phyloP scores from a whole-genome alignment of 2,888 invertebrate species.

The Antheraea assamensis region DNA sequence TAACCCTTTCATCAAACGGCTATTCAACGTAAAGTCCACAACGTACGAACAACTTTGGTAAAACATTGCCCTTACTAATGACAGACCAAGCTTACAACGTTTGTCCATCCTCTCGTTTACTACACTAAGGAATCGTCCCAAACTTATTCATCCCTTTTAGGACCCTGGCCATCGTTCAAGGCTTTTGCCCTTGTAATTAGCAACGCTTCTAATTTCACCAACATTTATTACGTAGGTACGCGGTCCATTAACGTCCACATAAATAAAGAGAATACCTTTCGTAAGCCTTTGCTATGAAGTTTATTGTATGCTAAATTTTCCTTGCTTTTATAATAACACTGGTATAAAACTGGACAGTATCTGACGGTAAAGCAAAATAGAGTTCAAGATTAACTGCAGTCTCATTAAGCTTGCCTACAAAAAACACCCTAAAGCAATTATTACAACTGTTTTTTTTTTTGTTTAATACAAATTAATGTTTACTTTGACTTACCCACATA shows the following conservation, averaged over 20 bases:
- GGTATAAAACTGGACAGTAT: background rate
- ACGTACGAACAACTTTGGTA: slow-evolving; percentile 51
- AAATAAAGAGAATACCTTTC: background rate
- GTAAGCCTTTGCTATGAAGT: background rate
- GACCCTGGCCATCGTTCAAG: slow-evolving; percentile 52
- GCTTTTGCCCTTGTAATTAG: slow-evolving; percentile 68
- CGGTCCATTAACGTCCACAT: slow-evolving; percentile 4
- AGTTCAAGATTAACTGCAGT: background rate
- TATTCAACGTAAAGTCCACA: slow-evolving; percentile 52
- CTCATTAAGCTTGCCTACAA: background rate
- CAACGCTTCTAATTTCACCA: slow-evolving; percentile 51
- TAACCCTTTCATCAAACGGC: slow-evolving; percentile 61
- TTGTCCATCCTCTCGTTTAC: slow-evolving; percentile 51
- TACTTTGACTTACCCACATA: too few species aligned
- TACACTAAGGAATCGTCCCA: slow-evolving; percentile 65
- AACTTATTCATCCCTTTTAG: slow-evolving; percentile 68
- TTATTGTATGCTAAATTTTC: background rate
- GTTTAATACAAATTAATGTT: too few species aligned
- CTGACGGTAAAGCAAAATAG: background rate
- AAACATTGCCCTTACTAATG: slow-evolving; percentile 68
- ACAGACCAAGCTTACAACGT: slow-evolving; percentile 53
- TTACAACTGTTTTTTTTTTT: too few species aligned
- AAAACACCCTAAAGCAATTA: too few species aligned
- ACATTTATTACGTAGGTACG: slow-evolving; percentile 9
- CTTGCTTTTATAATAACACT: background rate